Evolutionary conservation across 2,113 vertebrate genomes (phyloP).

Genomic region (Tupaia tana): DNA sequence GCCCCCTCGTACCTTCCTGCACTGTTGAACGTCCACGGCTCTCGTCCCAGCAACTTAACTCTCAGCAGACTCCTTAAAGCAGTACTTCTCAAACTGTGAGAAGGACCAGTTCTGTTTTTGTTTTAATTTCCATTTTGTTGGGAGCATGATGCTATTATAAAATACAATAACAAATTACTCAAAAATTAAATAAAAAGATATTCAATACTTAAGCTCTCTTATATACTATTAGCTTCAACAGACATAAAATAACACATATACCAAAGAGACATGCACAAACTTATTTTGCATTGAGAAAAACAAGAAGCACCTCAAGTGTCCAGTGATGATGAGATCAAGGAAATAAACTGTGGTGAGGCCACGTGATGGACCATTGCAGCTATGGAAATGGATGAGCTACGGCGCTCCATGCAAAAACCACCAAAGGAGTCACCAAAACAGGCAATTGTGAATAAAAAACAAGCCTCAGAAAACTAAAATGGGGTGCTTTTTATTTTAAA

Average conservation of each 20-base stretch:
- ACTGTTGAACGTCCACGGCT: neutral
- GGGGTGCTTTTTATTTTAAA: no score
- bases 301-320: neutral
- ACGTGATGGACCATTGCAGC: neutral
- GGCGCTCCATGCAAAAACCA: neutral
- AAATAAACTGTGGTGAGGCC: neutral
- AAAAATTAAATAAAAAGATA: neutral
- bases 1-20: no score
- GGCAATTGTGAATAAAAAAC: neutral
- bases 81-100: neutral
- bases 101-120: neutral
- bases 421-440: neutral
- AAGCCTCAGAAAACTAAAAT: neutral
- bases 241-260: neutral
- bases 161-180: neutral
- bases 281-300: neutral
- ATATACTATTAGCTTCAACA: slow-evolving; percentile 15
- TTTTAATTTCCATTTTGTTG: slow-evolving; percentile 24
- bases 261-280: neutral
- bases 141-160: neutral
- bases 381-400: neutral
- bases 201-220: neutral
- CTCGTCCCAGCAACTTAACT: neutral
- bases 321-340: neutral
- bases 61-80: neutral